Conservation (phyloP, 2,797 vertebrate genomes). For the Tachyglossus aculeatus region DNA sequence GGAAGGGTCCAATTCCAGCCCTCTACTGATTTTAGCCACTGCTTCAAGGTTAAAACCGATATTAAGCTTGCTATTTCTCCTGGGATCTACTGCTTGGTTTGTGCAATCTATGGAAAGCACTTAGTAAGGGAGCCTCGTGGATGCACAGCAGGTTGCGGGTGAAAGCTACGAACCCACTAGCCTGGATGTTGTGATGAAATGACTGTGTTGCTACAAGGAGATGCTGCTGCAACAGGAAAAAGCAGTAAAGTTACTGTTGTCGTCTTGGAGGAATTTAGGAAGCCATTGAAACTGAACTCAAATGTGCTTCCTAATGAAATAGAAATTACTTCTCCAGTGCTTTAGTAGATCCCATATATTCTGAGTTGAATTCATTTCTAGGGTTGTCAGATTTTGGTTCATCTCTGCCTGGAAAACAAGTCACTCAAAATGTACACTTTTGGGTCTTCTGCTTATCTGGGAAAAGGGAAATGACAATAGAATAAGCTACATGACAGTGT, state of each 20-base stretch:
- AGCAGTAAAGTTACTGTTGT: background rate
- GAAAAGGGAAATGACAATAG: too few relatives aligned
- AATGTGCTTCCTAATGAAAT: background rate
- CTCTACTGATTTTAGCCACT: slow-evolving; percentile 42
- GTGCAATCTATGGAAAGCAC: slow-evolving; percentile 31
- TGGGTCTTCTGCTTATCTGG: too few relatives aligned
- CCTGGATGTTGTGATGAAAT: background rate
- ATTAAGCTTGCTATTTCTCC: slow-evolving; percentile 31
- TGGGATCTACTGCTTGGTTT: slow-evolving; percentile 35
- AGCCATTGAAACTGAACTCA: slow-evolving; percentile 14
- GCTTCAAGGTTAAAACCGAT: slow-evolving; percentile 5
- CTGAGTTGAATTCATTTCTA: too few relatives aligned
- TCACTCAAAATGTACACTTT: too few relatives aligned
- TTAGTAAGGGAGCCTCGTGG: slow-evolving; percentile 7
- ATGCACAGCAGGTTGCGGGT: slow-evolving; percentile 33
- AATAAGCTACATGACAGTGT: too few relatives aligned
- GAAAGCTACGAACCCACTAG: slow-evolving; percentile 11
- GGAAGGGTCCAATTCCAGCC: slow-evolving; percentile 68
- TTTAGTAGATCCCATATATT: too few relatives aligned
- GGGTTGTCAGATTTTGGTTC: too few relatives aligned
- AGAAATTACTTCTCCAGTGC: background rate
- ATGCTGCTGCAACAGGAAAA: background rate
- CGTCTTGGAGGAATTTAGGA: background rate
- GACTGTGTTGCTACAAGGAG: background rate
- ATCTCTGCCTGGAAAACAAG: too few relatives aligned